Evolutionary conservation across 23 tunicate genomes (phyloP), one percentile per base, ranked within the genome.

Genomic region (Diplosoma virens): DNA sequence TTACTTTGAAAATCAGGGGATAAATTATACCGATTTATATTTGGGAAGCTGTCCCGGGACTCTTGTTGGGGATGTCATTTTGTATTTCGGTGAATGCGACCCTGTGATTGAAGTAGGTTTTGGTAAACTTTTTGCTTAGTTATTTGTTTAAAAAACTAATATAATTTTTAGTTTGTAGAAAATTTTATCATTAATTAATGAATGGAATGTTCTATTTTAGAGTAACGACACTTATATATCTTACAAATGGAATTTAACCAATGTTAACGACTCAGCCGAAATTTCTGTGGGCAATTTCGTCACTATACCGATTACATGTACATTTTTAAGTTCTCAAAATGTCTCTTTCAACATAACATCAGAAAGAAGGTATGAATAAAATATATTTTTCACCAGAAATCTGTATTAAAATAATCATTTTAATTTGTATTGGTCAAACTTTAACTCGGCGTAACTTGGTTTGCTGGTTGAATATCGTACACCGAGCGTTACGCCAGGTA

Each of bases 1-100:
- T 29, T 79, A 79, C 26, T 67, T 79, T 32, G 71, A 37, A 20
- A 79, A 79, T 47, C 84, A 67, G 28, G 84, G 84, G 1, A 79
- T 79, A 20, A 67, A 68, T 65, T 78, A 60, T 16, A 64, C 61
- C 29, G 73, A 36, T 30, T 25, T 78, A 3, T 31, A 6, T 3
- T 31, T 78, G 45, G 73, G 73, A 16, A 3, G 55, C 23, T 80
- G 84, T 67, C 50, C 34, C 14, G 78, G 78, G 29, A 72, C 78
- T 30, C 50, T 72, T 7, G 25, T 33, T 3, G 61, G 60, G 33
- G 78, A 72, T 29, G 61, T 47, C 25, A 47, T 72, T 72, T 14
- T 30, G 4, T 72, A 30, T 27, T 24, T 22, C 14, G 78, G 78
- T n/a, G 78, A 72, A 2, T 72, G 78, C 22, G 61, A 25, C 7